Percentiles rank a stretch among this genome's conserved stretches.
These are phyloP conservation scores for Drosophila neonasuta DNA, from an alignment of 2,888 invertebrate species.

Conservation along the genomic window DNA sequence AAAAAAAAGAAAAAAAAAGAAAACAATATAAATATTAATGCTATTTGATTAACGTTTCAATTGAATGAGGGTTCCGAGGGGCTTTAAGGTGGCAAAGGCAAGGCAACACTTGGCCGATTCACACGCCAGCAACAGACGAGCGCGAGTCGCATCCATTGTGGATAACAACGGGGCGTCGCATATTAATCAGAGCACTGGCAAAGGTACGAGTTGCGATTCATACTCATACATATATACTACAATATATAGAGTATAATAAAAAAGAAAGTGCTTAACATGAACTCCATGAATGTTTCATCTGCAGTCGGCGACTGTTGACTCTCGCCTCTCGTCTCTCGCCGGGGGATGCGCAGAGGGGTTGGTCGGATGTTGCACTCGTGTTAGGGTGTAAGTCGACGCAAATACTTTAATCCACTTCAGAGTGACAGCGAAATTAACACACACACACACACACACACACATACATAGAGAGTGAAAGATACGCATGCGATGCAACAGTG, in stretches of 20 bases:
- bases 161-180: slow-evolving; percentile 64
- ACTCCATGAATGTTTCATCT: slow-evolving; percentile 48
- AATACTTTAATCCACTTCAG: slow-evolving; percentile 79
- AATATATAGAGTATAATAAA: slow-evolving; percentile 5
- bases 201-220: slow-evolving; percentile 33
- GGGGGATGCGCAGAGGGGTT: slow-evolving; percentile 48
- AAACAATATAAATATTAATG: slow-evolving; percentile 76
- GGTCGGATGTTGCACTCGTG: slow-evolving; percentile 51
- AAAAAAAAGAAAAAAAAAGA: slow-evolving; percentile 44
- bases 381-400: slow-evolving; percentile 75
- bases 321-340: slow-evolving; percentile 6
- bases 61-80: slow-evolving; percentile 41
- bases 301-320: slow-evolving; percentile 40
- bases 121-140: slow-evolving; percentile 56
- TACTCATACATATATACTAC: background rate
- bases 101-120: slow-evolving; percentile 67
- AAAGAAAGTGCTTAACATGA: slow-evolving; percentile 45
- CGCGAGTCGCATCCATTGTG: slow-evolving; percentile 15
- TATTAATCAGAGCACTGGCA: slow-evolving; percentile 63
- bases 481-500: slow-evolving; percentile 32
- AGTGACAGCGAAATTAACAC: slow-evolving; percentile 72
- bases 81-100: slow-evolving; percentile 31
- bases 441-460: slow-evolving; percentile 24
- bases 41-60: slow-evolving; percentile 76
- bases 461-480: slow-evolving; percentile 10